Percentiles rank a stretch among this genome's conserved stretches.
phyloP scores from a whole-genome alignment of 2,888 invertebrate genomes.

The Ophion ventricosus region DNA sequence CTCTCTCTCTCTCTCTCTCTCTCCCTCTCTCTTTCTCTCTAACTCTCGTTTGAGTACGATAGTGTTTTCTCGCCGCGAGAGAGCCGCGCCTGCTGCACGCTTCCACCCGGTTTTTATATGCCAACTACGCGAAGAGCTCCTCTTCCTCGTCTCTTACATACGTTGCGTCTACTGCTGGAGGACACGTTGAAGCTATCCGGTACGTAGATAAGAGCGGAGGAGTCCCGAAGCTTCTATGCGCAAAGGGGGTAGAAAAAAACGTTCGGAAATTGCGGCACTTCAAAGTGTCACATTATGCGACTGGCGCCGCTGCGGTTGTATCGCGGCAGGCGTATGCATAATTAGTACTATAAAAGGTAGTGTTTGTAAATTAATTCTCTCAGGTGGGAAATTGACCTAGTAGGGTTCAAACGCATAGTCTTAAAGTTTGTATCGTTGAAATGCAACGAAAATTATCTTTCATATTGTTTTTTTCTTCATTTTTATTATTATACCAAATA shows the following conservation, averaged over 20 bases:
- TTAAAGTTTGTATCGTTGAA: too few relatives aligned
- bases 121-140: constrained; percentile 29
- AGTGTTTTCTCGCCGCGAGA: not conserved
- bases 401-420: too few relatives aligned
- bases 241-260: not conserved
- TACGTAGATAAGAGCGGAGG: not conserved
- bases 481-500: too few relatives aligned
- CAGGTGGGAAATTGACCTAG: too few relatives aligned
- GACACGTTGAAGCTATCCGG: constrained; percentile 9
- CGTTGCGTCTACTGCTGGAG: not conserved
- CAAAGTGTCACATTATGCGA: too few relatives aligned
- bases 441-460: too few relatives aligned
- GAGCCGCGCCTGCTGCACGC: constrained; percentile 52
- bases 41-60: constrained; percentile 14
- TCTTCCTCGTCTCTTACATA: constrained; percentile 8
- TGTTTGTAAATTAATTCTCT: too few relatives aligned
- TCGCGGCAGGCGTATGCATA: too few relatives aligned
- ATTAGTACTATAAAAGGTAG: too few relatives aligned
- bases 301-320: too few relatives aligned
- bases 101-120: constrained; percentile 45
- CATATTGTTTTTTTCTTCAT: too few relatives aligned
- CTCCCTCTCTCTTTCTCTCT: constrained; percentile 20
- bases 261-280: not conserved
- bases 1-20: constrained; percentile 17
- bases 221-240: not conserved